Percentiles rank a stretch among this genome's conserved stretches.
Conservation (phyloP, 2,797 vertebrate genomes). For the Ceryle rudis region DNA sequence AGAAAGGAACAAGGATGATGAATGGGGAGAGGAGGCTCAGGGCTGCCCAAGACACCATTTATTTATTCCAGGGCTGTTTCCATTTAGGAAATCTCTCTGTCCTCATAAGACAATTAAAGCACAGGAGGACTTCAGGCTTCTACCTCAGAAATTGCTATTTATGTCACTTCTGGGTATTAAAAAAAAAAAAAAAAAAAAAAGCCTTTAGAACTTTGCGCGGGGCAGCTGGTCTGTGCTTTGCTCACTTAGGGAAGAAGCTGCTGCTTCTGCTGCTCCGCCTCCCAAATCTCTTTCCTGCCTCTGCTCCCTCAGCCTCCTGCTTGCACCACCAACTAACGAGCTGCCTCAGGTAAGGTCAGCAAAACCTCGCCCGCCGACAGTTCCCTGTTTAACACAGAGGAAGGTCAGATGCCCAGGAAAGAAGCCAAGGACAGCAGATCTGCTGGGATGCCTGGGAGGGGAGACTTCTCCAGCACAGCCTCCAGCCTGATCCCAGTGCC, state of each 20-base stretch:
- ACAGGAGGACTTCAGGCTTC: not conserved
- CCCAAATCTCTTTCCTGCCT: not conserved
- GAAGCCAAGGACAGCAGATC: not conserved
- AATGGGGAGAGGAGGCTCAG: not conserved
- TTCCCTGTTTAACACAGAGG: not conserved
- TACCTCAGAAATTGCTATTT: not conserved
- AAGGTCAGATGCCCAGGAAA: not conserved
- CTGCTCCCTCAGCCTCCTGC: not conserved
- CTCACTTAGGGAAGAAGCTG: not conserved
- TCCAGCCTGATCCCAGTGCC: not conserved
- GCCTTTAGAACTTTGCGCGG: not conserved
- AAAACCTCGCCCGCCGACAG: fast-evolving
- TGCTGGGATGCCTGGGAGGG: not conserved
- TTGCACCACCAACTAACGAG: not conserved
- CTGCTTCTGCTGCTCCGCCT: not conserved
- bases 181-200: not conserved
- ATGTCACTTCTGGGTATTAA: not conserved
- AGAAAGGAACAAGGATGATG: not conserved
- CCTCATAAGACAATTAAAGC: not conserved
- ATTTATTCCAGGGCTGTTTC: not conserved
- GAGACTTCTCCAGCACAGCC: not conserved
- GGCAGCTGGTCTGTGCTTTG: not conserved
- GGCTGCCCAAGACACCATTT: not conserved
- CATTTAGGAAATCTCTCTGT: not conserved
- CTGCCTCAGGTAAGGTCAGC: not conserved